Evolutionary conservation across 2,113 vertebrate species (phyloP).

Genomic region (Amblyopsis rosae): DNA sequence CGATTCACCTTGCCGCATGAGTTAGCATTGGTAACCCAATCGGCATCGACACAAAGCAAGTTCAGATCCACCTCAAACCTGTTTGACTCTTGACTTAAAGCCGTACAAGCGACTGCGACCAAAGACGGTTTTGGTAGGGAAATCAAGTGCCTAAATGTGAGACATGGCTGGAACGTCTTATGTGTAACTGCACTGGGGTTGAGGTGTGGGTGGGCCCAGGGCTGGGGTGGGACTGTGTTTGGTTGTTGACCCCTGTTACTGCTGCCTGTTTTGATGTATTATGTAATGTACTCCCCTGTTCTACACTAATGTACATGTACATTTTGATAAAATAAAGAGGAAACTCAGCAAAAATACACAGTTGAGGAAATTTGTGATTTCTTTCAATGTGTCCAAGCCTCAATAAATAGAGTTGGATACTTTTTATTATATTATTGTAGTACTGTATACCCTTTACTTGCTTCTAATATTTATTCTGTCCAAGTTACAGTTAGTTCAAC

Average conservation of each 20-base stretch:
- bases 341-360: slow-evolving; percentile 38
- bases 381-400: background rate
- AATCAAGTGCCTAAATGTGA: slow-evolving; percentile 76
- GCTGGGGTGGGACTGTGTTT: slow-evolving; percentile 56
- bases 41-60: slow-evolving; percentile 15
- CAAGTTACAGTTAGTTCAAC: background rate
- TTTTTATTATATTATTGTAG: too few species aligned
- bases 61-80: slow-evolving; percentile 43
- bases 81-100: slow-evolving; percentile 42
- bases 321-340: slow-evolving; percentile 72
- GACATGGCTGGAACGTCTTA: slow-evolving; percentile 69
- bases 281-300: slow-evolving; percentile 75
- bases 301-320: slow-evolving; percentile 66
- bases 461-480: background rate
- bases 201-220: slow-evolving; percentile 51
- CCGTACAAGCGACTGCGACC: slow-evolving; percentile 60
- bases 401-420: too few species aligned
- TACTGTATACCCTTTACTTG: too few species aligned
- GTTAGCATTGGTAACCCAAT: slow-evolving; percentile 28
- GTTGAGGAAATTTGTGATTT: background rate
- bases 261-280: slow-evolving; percentile 74
- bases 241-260: slow-evolving; percentile 68
- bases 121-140: slow-evolving; percentile 72
- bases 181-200: slow-evolving; percentile 68
- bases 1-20: slow-evolving; percentile 21